Conservation (phyloP, 2,797 vertebrate species). For the Enteromius thamalakanensis region DNA sequence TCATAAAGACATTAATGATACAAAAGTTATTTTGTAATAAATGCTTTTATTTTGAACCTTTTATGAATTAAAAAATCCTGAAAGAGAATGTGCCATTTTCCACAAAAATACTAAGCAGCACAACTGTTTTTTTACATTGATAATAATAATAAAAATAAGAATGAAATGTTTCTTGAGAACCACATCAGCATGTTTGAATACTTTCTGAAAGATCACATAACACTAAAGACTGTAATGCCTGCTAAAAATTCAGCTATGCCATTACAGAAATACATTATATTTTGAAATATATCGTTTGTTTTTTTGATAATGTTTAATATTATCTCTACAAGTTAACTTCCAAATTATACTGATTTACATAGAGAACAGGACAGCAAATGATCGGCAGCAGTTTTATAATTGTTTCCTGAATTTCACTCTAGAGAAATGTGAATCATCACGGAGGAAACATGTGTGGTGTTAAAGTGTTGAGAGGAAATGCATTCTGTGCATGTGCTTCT, state of each 20-base stretch:
- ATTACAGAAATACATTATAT: not conserved
- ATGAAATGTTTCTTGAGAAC: not conserved
- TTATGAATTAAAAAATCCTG: not conserved
- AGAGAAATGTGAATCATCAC: constrained; percentile 19
- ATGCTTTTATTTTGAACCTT: not conserved
- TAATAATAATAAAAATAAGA: not conserved
- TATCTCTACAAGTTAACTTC: not conserved
- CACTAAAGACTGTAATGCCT: not conserved
- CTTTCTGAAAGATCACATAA: not conserved
- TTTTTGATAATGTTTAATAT: not conserved
- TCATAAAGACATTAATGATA: not conserved
- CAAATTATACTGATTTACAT: not conserved
- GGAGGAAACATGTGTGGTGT: constrained; percentile 25
- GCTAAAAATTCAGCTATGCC: not conserved
- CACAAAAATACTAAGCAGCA: not conserved
- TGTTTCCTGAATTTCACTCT: constrained; percentile 47
- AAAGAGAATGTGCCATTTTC: not conserved
- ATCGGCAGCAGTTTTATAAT: constrained; percentile 28
- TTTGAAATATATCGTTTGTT: not conserved
- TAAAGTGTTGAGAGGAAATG: constrained; percentile 48
- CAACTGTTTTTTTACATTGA: not conserved
- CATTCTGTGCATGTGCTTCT: constrained; percentile 26
- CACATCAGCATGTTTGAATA: not conserved
- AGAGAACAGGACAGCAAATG: constrained; percentile 13
- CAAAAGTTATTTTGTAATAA: not conserved